Evolutionary conservation across 1,140 invertebrate species (phyloP), one percentile per base, ranked within the genome.

Genomic region (Drosophila fuyamai): DNA sequence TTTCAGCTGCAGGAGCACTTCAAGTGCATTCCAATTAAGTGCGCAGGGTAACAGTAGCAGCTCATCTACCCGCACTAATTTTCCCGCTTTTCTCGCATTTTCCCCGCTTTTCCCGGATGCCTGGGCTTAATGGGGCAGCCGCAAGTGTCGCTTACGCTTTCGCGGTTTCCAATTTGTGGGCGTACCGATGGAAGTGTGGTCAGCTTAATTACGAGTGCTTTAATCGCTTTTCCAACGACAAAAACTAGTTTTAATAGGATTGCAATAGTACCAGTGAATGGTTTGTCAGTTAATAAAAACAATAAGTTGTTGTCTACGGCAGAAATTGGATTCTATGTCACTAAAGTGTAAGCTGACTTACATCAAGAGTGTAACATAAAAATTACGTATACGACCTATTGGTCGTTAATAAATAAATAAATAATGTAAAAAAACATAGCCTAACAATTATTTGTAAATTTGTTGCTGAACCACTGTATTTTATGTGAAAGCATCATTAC

Each of bases 21-120:
- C 62, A 88, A 89, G 78, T 88, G 83, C 83, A 89, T 88, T 88
- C 63, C 83, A 88, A 88, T 88, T 88, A 88, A 89, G 59, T 82
- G 71, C 38, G 18, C 54, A n/a, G 44, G 40, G 61, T 35, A 53
- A 51, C 59, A 78, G 74, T 71, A 41, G 57, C 36, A 57, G 79
- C 60, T 57, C 4, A 48, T 54, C 46, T 9, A 43, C 6, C 47
- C 18, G 9, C 12, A 44, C 65, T 66, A 54, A 68, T 68, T 68
- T 47, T 23, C 41, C 32, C 29, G 13, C 36, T 40, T 29, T 48
- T 38, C 29, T 12, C 41, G 16, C 46, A 56, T 43, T 57, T 35
- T 29, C 5, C 47, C 27, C n/a, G 47, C 47, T 32, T n/a, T 41
- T 16, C 16, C 16, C 36, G 8, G 40, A 36, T 55, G 51, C 40